Conservation (phyloP, 2,888 invertebrate species). For the Salticus scenicus region DNA sequence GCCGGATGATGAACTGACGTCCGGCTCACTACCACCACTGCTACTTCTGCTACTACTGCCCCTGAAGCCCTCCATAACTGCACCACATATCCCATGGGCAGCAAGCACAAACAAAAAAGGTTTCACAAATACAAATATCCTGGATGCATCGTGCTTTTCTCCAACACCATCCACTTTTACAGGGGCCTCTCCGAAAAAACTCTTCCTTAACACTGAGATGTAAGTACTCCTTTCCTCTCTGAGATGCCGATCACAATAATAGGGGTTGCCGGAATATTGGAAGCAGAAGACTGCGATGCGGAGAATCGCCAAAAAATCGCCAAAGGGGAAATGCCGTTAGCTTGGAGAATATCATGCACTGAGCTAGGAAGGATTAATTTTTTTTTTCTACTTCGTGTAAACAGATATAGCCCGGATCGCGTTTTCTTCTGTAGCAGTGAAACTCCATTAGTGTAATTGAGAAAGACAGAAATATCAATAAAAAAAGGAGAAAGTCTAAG, state of each 20-base stretch:
- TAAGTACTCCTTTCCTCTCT: neutral
- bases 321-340: neutral
- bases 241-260: constrained; percentile 16
- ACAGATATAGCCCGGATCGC: no score
- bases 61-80: constrained; percentile 47
- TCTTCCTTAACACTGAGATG: neutral
- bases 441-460: no score
- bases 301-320: neutral
- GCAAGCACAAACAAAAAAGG: neutral
- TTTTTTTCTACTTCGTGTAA: no score
- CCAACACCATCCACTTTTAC: neutral
- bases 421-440: no score
- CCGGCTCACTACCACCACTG: constrained; percentile 35
- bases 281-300: neutral
- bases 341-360: no score
- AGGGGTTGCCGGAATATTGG: constrained; percentile 1
- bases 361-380: no score
- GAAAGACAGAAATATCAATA: no score
- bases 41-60: constrained; percentile 46
- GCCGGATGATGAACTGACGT: constrained; percentile 57
- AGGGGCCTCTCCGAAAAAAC: no score
- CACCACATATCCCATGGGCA: constrained; percentile 60
- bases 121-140: no score
- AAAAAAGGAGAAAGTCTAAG: no score
- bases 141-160: neutral